Percentiles rank a stretch among this genome's conserved stretches.
These are phyloP conservation scores for Lingula anatina DNA, from an alignment of 2,888 invertebrate species.

Conservation along the genomic window DNA sequence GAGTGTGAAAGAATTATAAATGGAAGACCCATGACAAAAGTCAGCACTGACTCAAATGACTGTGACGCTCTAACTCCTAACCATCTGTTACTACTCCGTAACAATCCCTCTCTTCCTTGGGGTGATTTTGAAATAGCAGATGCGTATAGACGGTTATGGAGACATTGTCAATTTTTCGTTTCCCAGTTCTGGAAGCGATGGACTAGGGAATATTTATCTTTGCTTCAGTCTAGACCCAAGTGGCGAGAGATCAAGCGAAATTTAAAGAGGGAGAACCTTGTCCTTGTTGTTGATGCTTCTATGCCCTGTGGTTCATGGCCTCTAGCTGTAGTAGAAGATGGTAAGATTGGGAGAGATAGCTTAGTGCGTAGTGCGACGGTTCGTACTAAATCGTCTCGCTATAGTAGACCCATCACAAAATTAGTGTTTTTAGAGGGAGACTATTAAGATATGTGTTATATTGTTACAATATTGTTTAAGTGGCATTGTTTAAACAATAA, in stretches of 20 bases:
- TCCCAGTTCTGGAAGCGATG: conserved; percentile 1
- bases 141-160: background rate
- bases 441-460: too few species aligned
- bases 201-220: background rate
- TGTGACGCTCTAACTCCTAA: background rate
- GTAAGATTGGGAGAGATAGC: background rate
- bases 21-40: background rate
- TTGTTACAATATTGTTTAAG: too few species aligned
- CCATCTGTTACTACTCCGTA: background rate
- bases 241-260: background rate
- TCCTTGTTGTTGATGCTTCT: conserved; percentile 1
- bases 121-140: background rate
- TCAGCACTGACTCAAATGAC: background rate
- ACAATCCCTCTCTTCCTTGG: background rate
- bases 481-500: too few species aligned
- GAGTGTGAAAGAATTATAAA: background rate
- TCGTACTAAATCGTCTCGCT: too few species aligned
- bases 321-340: background rate
- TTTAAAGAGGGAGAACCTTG: background rate
- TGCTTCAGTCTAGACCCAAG: background rate
- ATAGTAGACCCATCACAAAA: too few species aligned
- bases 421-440: too few species aligned
- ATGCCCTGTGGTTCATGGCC: conserved; percentile 2
- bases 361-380: too few species aligned
- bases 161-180: background rate